These are phyloP conservation scores for Salpingus planirostris DNA, from an alignment of 2,888 invertebrate species.

Conservation along the genomic window DNA sequence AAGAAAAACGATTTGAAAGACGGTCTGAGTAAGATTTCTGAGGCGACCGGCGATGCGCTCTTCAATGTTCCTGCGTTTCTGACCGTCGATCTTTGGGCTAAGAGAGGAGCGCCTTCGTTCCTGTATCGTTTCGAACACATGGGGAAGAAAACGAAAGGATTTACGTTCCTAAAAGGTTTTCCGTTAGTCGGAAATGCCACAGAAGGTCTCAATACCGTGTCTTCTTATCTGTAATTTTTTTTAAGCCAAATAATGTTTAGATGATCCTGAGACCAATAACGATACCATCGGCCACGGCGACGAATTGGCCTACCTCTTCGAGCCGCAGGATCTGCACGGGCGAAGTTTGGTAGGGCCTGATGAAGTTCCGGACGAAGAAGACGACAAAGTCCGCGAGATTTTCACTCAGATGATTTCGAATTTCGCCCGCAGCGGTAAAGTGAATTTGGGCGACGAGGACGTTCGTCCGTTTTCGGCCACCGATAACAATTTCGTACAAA, in stretches of 20 bases:
- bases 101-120: conserved; percentile 52
- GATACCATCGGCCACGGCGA: conserved; percentile 58
- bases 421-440: conserved; percentile 51
- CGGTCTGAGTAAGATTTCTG: conserved; percentile 49
- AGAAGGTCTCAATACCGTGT: no score
- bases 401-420: conserved; percentile 59
- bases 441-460: conserved; percentile 32
- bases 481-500: conserved; percentile 48
- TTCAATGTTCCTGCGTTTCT: conserved; percentile 70
- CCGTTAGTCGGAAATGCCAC: conserved; percentile 49
- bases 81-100: conserved; percentile 60
- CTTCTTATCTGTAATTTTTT: no score
- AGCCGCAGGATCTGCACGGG: conserved; percentile 53
- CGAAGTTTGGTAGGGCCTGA: conserved; percentile 40
- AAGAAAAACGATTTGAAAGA: conserved; percentile 34
- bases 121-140: conserved; percentile 69
- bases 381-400: conserved; percentile 54
- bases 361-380: conserved; percentile 43
- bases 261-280: conserved; percentile 18
- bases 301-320: conserved; percentile 63
- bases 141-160: conserved; percentile 53
- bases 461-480: conserved; percentile 39
- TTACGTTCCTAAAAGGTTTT: conserved; percentile 56
- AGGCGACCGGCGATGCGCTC: conserved; percentile 63
- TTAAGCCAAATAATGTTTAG: conserved; percentile 9